Base-by-base conservation (phyloP, 2,888 invertebrate species). In the Lithophane ornitopus region DNA sequence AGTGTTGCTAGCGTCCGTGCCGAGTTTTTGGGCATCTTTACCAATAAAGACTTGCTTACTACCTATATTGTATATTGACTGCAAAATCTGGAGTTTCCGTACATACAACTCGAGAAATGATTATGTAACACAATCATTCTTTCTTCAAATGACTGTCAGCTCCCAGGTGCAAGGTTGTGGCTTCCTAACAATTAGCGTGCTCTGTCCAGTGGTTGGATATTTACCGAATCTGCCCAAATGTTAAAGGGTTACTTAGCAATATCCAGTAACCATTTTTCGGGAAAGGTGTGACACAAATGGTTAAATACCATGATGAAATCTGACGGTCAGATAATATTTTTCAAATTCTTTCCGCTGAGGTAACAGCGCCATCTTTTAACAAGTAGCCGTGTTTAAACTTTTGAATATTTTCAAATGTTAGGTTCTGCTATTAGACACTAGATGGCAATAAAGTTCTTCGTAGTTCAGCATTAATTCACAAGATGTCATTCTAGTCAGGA, bases 291-390 rank as follows among this genome's bases (percentile, higher is more conserved):
- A 19, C 14, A 39, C 22, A 49, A 61, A 39, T 14, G 8, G 22
- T n/a, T n/a, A n/a, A n/a, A n/a, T n/a, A 19, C 3, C 16, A 26
- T 41, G 11, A 19, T n/a, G 16, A 44, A 62, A 46, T 44, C 3
- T 16, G n/a, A 26, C 2, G 9, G 9, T 1, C 9, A 26, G 49
- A 49, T 49, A 39, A n/a, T 12, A 7, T 54, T 54, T 26, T 41
- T 1, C 11, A 0, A 61, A 44, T 16, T 12, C 0, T 44, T 22
- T 28, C 22, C 2, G 0, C 7, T 1, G n/a, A 44, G 7, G 6
- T n/a, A 19, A 22, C 28, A 65, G 22, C 71, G 76, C 63, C 63
- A 84, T 84, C 87, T 85, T 0, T 59, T 80, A 39, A 39, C 52
- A 12, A 76, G 22, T 76, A 78, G 74, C 16, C 54, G 34, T 52